These are phyloP conservation scores for Staurois parvus DNA, from an alignment of 2,797 vertebrate species.

Conservation along the genomic window DNA sequence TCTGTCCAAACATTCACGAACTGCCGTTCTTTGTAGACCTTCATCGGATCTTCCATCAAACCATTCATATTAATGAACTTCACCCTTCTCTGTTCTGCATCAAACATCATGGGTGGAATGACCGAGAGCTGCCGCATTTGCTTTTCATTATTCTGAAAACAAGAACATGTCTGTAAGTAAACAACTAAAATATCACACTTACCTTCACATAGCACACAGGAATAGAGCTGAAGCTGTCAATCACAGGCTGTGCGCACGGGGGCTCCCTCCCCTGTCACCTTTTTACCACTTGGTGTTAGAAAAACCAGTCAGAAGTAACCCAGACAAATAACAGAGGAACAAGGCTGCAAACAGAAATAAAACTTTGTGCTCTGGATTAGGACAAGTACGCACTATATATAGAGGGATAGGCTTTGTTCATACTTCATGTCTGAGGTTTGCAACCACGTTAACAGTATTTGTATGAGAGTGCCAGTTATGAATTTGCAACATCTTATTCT, in stretches of 20 bases:
- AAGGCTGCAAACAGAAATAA: too few relatives aligned
- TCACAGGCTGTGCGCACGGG: too few relatives aligned
- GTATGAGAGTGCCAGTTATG: background rate
- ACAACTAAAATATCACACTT: background rate
- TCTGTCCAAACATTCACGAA: conserved; percentile 99
- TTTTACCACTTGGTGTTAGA: too few relatives aligned
- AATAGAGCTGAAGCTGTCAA: too few relatives aligned
- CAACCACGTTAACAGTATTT: background rate
- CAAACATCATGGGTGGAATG: conserved; percentile 99
- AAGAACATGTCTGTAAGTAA: background rate
- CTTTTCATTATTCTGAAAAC: conserved; percentile 93
- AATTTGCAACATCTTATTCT: background rate
- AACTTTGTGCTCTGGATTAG: too few relatives aligned
- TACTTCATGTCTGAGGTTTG: too few relatives aligned
- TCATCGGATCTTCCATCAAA: conserved; percentile 98
- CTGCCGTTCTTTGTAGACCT: conserved; percentile 95
- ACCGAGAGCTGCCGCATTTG: conserved; percentile 98
- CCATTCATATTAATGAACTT: conserved; percentile 99
- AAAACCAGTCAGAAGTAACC: too few relatives aligned
- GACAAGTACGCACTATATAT: too few relatives aligned
- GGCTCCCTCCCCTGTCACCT: too few relatives aligned
- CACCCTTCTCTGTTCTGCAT: conserved; percentile 93
- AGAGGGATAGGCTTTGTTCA: too few relatives aligned
- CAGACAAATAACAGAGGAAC: too few relatives aligned
- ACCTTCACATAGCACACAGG: too few relatives aligned